Evolutionary conservation across 2,797 vertebrate genomes (phyloP), one percentile per base, ranked within the genome.

Genomic region (Urophycis tenuis): DNA sequence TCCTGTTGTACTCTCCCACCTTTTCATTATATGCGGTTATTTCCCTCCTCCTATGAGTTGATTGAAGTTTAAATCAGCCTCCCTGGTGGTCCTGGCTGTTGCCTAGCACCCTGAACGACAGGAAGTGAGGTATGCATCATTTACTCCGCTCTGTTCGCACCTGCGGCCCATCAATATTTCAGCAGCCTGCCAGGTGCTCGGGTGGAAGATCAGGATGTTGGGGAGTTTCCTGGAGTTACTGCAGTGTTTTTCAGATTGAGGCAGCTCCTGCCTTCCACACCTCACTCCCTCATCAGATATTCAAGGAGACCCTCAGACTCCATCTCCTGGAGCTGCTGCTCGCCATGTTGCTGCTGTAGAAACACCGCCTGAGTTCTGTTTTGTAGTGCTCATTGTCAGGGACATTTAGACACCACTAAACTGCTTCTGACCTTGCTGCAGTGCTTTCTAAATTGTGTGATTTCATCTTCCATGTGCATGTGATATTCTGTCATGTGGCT

Each of bases 101-200:
- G 76, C 75, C 78, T 75, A 77, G 29, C 53, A 73, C 15, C 39
- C 74, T 78, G 77, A 78, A 77, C 79, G 74, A 81, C 73, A 74
- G 77, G 81, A 84, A 78, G 74, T 32, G 8, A 78, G 78, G 77
- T 84, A 83, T 88, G 86, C 85, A 90, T 90, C 86, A 87, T 89
- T 88, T 85, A 89, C 79, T 22, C 64, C 60, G 25, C 79, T 81
- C 81, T 80, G 80, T 81, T 85, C 31, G 45, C 82, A 89, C 87
- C 86, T 84, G 81, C 80, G 82, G 81, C 80, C 70, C 86, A 91
- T 91, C 86, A 89, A 90, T 92, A 90, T 91, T 90, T 89, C 85
- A 92, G 77, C 81, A 17, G 2, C 74, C 80, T 77, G 79, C 82
- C 89, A 83, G 85, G 87, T 85, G 80, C 83, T 73, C 87, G 78